A percentile compares a stretch with the other conserved stretches of the same genome.
Conservation (phyloP, 2,113 vertebrate genomes). For the Platycercus adscitus region DNA sequence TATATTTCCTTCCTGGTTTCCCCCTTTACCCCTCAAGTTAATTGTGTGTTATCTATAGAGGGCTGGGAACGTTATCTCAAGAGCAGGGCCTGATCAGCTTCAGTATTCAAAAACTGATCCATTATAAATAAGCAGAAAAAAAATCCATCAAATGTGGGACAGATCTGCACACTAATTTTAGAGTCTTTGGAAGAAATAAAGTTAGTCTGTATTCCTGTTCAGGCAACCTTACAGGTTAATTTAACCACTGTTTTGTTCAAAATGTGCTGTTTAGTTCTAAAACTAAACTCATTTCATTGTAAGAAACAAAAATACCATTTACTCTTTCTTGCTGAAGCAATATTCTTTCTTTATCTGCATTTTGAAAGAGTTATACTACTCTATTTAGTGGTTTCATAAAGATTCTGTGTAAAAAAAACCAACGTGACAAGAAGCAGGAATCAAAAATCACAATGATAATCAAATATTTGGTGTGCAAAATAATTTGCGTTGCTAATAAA, state of each 20-base stretch:
- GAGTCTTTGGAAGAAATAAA: neutral
- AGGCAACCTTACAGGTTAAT: neutral
- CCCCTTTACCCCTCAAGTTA: neutral
- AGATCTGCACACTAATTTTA: neutral
- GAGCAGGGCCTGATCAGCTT: neutral
- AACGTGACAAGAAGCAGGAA: neutral
- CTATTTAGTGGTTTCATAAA: neutral
- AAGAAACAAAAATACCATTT: neutral
- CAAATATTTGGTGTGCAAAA: neutral
- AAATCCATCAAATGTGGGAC: neutral
- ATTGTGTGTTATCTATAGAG: constrained; percentile 15
- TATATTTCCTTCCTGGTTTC: neutral
- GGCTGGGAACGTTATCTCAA: neutral
- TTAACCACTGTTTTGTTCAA: neutral
- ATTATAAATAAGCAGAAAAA: neutral
- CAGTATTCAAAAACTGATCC: neutral
- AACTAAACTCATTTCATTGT: neutral
- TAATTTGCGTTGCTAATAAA: neutral
- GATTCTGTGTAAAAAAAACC: neutral
- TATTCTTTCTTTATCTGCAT: neutral
- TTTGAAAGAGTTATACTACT: neutral
- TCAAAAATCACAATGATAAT: neutral
- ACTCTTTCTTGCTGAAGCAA: neutral
- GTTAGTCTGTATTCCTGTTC: neutral
- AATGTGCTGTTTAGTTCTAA: neutral